Evolutionary conservation across 2,888 invertebrate species (phyloP).

Genomic region (Ecliptopera silaceata): DNA sequence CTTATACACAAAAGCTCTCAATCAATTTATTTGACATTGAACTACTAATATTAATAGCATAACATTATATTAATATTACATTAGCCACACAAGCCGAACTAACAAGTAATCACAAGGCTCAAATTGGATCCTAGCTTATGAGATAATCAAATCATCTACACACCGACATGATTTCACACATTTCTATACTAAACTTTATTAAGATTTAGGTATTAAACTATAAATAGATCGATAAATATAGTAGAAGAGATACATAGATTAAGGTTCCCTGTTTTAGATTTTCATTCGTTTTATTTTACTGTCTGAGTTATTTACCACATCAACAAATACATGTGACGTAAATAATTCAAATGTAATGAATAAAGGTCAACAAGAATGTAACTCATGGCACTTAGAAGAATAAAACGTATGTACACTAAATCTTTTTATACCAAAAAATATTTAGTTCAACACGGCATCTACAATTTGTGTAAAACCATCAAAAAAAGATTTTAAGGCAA

Average conservation of each 20-base stretch:
- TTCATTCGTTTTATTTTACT: slow-evolving; percentile 36
- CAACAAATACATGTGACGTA: not conserved
- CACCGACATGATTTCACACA: slow-evolving; percentile 41
- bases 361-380: slow-evolving; percentile 44
- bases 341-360: slow-evolving; percentile 26
- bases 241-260: slow-evolving; percentile 50
- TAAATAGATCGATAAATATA: slow-evolving; percentile 60
- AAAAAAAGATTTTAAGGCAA: slow-evolving; percentile 44
- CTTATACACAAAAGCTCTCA: slow-evolving; percentile 33
- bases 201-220: slow-evolving; percentile 41
- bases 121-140: slow-evolving; percentile 44
- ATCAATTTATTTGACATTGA: slow-evolving; percentile 23
- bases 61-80: slow-evolving; percentile 17
- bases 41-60: slow-evolving; percentile 15
- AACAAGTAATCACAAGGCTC: slow-evolving; percentile 50
- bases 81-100: slow-evolving; percentile 25
- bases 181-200: slow-evolving; percentile 25
- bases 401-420: slow-evolving; percentile 29
- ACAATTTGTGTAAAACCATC: slow-evolving; percentile 19
- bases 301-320: slow-evolving; percentile 21
- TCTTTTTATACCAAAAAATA: slow-evolving; percentile 1
- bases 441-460: slow-evolving; percentile 18
- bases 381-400: slow-evolving; percentile 49
- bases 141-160: slow-evolving; percentile 44
- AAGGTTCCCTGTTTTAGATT: slow-evolving; percentile 64